Base-by-base conservation (phyloP, 2,113 vertebrate genomes). In the Sitta europaea region DNA sequence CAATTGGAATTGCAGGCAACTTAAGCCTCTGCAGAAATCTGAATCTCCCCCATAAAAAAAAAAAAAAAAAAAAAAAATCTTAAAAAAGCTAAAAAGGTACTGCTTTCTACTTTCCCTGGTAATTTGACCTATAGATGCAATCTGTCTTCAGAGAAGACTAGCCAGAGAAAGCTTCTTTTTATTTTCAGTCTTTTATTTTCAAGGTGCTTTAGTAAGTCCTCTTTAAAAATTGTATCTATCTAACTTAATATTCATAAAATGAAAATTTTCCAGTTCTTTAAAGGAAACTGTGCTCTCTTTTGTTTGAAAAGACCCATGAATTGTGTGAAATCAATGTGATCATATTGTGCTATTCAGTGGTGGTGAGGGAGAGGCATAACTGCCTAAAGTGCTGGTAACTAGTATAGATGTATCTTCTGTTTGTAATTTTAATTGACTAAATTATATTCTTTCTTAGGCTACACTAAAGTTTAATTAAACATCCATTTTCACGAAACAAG, bases 401-500 rank as follows among this genome's bases (percentile, higher is more conserved):
- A 11, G 15, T 14, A 12, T 43, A 51, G 53, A n/a, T 84, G 42
- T 77, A 63, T 83, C 93, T 96, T 94, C 86, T 82, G 51, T 51
- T 82, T 88, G 18, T 77, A 59, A 86, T 78, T 91, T 78, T 55
- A 12, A 74, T 55, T 55, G 38, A 72, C 25, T 79, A 22, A 53
- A 79, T 92, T 95, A 80, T 94, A 85, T 35, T 82, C 63, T 91
- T 94, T 89, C 59, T 77, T 95, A 96, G 66, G 45, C 66, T 85
- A 74, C 45, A 19, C 22, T 61, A 68, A 55, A 81, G 7, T 81
- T 86, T 57, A 62, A 45, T 73, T 68, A 38, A 28, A 29, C 12
- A 17, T 42, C 3, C 4, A 14, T 62, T 91, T 91, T 76, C 14
- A 54, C 10, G 17, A 55, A 71, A 51, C 19, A 23, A 33, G 14